phyloP scores from a whole-genome alignment of 2,797 vertebrate species.

The Phataginus tetradactyla region DNA sequence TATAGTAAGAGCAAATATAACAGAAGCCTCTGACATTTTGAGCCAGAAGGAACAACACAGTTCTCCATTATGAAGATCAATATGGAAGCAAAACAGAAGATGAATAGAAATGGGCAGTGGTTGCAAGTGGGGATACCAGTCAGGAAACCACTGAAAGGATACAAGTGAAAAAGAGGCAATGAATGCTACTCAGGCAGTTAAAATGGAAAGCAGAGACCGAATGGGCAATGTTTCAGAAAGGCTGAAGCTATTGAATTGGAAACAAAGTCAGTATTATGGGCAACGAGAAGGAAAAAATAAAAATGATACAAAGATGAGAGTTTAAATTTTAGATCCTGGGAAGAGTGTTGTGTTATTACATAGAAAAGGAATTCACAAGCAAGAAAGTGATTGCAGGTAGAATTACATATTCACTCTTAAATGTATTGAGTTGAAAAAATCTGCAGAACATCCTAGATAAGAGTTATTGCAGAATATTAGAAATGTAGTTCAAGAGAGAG shows the following conservation, averaged over 20 bases:
- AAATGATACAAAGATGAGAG: background rate
- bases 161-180: background rate
- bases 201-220: background rate
- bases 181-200: background rate
- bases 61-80: background rate
- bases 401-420: background rate
- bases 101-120: background rate
- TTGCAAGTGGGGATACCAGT: background rate
- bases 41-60: background rate
- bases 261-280: background rate
- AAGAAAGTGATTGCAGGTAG: background rate
- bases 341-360: background rate
- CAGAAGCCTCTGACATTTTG: background rate
- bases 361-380: background rate
- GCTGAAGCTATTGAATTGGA: background rate
- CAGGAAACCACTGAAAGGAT: background rate
- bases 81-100: background rate
- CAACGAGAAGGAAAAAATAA: background rate
- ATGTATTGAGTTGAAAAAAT: background rate
- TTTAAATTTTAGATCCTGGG: background rate
- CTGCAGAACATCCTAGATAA: background rate
- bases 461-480: background rate
- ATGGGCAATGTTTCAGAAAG: background rate
- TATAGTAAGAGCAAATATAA: background rate
- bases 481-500: slow-evolving; percentile 27